Base-by-base conservation (phyloP, 2,113 vertebrate species). In the Vulpes vulpes region DNA sequence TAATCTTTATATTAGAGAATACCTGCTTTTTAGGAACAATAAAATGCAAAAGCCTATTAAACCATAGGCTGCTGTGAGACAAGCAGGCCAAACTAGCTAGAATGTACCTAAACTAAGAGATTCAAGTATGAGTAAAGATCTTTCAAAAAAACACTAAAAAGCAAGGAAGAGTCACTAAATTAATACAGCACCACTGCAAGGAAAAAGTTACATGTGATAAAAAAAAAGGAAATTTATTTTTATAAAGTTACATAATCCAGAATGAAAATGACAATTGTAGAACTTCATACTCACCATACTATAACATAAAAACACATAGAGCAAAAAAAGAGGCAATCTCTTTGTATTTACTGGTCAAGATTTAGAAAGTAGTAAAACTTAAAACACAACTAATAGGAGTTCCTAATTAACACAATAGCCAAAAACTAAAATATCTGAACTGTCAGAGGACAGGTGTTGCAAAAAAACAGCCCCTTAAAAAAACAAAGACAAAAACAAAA, bases 201-300 rank as follows among this genome's bases (percentile, higher is more conserved):
- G 30, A 22, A 92, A 95, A 94, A 73, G 23, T 15, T 94, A 0
- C 10, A 74, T 20, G 57, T 57, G 43, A 85, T 11, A 62, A 30
- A 65, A 38, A 86, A 73, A 73, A 71, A 84, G 74, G 8, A 55
- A 67, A 49, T 82, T 91, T 94, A n/a, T 79, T 84, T 94, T 96
- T 9, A 30, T 38, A 85, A 85, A 89, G 67, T 79, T 55, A 1
- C 12, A 76, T 32, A 55, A 78, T 32, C 16, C n/a, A 91, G 30
- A 57, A 57, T 84, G 30, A 94, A 95, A 95, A 27, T 17, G 85
- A 64, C 1, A 17, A 30, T 23, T 94, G 1, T 80, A 43, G 80
- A 93, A 83, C 38, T 87, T 59, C 17, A 69, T n/a, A 53, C 16
- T 55, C 11, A 62, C 8, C 62, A 62, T 20, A 82, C 85, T 27